A percentile compares a stretch with the other conserved stretches of the same genome.
phyloP scores from a whole-genome alignment of 2,113 vertebrate species.

The Rhinolophus ferrumequinum region DNA sequence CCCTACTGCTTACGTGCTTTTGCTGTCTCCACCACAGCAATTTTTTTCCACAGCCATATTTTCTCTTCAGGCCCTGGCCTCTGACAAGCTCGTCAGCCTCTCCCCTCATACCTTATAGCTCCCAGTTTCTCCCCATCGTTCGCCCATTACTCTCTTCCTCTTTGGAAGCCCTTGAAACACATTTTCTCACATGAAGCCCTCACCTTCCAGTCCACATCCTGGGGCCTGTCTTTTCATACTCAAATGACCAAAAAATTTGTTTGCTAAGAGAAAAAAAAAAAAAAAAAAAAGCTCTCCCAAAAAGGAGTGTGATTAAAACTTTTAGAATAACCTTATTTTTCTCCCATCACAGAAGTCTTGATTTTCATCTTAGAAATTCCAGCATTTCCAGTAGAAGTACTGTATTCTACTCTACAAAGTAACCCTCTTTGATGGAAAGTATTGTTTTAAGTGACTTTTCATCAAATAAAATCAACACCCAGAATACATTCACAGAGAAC shows the following conservation, averaged over 20 bases:
- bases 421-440: not conserved
- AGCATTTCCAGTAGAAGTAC: not conserved
- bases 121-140: not conserved
- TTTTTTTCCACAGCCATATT: not conserved
- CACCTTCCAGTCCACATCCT: not conserved
- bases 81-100: not conserved
- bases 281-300: not conserved
- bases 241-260: not conserved
- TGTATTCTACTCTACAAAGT: not conserved
- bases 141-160: not conserved
- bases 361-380: slow-evolving; percentile 7
- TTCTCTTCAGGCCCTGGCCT: not conserved
- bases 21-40: not conserved
- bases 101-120: not conserved
- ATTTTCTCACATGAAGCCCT: not conserved
- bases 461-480: slow-evolving; percentile 2
- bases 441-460: not conserved
- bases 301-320: not conserved
- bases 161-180: not conserved
- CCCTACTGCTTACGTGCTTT: not conserved
- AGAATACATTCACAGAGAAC: not conserved
- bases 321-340: slow-evolving; percentile 4
- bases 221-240: not conserved
- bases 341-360: not conserved
- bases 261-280: not conserved